Evolutionary conservation across 2,888 invertebrate genomes (phyloP).

Genomic region (Protodeltote pygarga): DNA sequence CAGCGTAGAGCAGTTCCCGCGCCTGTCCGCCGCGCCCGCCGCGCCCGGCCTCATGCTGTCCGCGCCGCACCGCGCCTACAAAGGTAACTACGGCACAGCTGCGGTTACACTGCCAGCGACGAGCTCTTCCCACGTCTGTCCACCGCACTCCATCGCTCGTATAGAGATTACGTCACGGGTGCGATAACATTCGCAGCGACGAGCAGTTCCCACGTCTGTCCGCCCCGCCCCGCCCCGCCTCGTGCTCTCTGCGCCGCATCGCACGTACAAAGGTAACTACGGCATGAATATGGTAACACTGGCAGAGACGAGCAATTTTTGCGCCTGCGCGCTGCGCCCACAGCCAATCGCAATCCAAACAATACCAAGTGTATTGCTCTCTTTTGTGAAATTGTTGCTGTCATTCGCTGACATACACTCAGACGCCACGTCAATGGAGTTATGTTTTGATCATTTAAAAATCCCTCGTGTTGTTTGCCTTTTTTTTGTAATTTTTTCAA

Average conservation of each 20-base stretch:
- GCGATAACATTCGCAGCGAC: background rate
- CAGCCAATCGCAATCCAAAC: too few species aligned
- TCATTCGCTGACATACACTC: too few species aligned
- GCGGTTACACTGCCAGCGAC: background rate
- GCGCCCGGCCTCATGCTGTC: constrained; percentile 56
- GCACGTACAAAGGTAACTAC: background rate
- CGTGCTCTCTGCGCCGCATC: background rate
- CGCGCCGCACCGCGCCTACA: constrained; percentile 58
- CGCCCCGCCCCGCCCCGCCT: background rate
- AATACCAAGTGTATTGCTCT: too few species aligned
- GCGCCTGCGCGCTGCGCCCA: background rate
- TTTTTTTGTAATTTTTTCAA: too few species aligned
- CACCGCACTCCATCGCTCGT: background rate
- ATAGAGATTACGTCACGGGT: background rate
- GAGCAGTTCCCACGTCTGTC: background rate
- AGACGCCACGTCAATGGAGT: too few species aligned
- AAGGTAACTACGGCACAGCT: constrained; percentile 53
- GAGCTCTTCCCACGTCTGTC: background rate
- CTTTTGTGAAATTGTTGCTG: too few species aligned
- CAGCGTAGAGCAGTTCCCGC: constrained; percentile 84
- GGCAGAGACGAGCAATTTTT: background rate
- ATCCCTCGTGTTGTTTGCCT: too few species aligned
- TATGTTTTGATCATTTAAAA: too few species aligned
- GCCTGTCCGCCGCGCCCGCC: constrained; percentile 71
- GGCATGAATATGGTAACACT: background rate